Base-by-base conservation (phyloP, 2,888 invertebrate genomes). In the Agriotes lineatus region DNA sequence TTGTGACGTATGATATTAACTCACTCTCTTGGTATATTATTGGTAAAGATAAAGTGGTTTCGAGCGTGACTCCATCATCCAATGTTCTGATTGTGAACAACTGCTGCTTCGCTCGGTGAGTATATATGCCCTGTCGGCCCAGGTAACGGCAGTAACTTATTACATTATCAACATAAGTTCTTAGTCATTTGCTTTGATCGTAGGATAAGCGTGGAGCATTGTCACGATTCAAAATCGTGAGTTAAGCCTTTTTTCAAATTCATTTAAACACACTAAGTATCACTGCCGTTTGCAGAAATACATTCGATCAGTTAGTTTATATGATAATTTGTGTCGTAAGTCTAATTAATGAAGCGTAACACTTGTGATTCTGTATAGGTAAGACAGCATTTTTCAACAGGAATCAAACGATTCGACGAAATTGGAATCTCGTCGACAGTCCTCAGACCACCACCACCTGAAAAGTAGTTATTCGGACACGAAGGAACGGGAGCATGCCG, bases 11-110 rank as follows among this genome's bases (percentile, higher is more conserved):
- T 82, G 83, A 84, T 85, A 85, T 85, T 85, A 85, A 85, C 84
- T 84, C 82, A 81, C 79, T 85, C 84, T 85, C 83, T 85, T 85
- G 84, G 82, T 84, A 83, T 84, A 84, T 82, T 81, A 80, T 70
- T 70, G 63, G 70, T 83, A 83, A 84, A 84, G 84, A 84, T 81
- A 82, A 77, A 77, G 76, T 78, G 82, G 82, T 82, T 78, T 77
- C 81, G 80, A 80, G 80, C 72, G 75, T 71, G 72, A 74, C 73
- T 57, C 72, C 74, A 61, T 67, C 74, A 57, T 70, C 74, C 74
- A 74, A 74, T 71, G 70, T 75, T 68, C 66, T 72, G 67, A 70
- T 70, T 67, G 60, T 67, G 70, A 71, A 71, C 72, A 71, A 67
- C 70, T 45, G 56, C 68, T 65, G 60, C 64, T 45, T 44, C 57